Base-by-base conservation (phyloP, 2,113 vertebrate species). In the Neotoma lepida region DNA sequence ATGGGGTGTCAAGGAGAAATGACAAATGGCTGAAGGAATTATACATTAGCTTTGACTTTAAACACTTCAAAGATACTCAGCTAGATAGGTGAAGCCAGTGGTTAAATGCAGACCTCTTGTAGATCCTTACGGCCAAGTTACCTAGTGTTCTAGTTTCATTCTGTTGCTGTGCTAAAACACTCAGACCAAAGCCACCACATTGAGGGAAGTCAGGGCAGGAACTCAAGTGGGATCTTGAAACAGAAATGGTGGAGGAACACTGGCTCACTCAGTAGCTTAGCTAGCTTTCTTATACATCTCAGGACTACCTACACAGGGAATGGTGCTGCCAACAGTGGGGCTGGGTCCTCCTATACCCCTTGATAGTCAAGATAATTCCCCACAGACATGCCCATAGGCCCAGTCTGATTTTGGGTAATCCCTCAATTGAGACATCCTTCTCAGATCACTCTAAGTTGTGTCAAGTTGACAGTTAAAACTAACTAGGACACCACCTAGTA, bases 1-100 rank as follows among this genome's bases (percentile, higher is more conserved):
- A 82, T 6, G 78, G 20, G 22, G 6, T 88, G 49, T 84, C 70
- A 74, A 22, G 66, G 90, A 92, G 84, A 92, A 91, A 88, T 81
- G 14, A 81, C 64, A 71, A 82, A 44, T 90, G 10, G 51, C 70
- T 66, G 22, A 35, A 92, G 41, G 54, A 24, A 86, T 49, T 80
- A 88, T 46, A 88, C 64, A 89, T 74, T 92, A 88, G 49, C n/a
- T 26, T 84, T 87, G 30, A 30, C 80, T 70, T 95, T 90, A 89
- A 87, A 58, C 33, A 73, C 88, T 64, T 93, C 68, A 77, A 70
- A 94, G 41, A 51, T 90, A 89, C 82, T 78, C 73, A 76, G 44
- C 9, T 81, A 51, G 70, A 49, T 86, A 80, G 70, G 73, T 86
- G 73, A 88, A 73, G 61, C 51, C 1, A 8, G 58, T 70, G 22